These are phyloP conservation scores for Pseudoatta argentina DNA, from an alignment of 1,140 invertebrate genomes.

Conservation along the genomic window DNA sequence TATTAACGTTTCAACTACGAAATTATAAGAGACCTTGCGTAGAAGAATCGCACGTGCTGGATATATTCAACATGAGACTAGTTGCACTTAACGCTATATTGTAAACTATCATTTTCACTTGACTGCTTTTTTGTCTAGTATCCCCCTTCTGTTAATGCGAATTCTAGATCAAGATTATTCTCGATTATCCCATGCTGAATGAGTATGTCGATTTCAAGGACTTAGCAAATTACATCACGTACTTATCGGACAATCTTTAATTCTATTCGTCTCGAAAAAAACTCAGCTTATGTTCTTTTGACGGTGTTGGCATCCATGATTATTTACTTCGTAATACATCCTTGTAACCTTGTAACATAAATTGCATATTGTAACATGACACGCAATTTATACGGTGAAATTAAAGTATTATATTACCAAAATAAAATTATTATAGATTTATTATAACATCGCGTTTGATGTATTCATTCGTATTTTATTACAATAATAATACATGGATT, in stretches of 20 bases:
- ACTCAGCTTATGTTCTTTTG: neutral
- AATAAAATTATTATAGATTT: neutral
- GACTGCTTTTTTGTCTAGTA: neutral
- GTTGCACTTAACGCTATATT: slow-evolving; percentile 50
- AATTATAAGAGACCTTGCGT: slow-evolving; percentile 19
- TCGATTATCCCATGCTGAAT: slow-evolving; percentile 25
- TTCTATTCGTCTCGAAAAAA: neutral
- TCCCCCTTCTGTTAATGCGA: neutral
- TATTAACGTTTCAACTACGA: neutral
- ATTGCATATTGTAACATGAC: neutral
- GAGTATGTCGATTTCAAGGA: slow-evolving; percentile 46
- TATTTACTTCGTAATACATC: slow-evolving; percentile 2
- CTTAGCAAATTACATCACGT: neutral
- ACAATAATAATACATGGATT: neutral
- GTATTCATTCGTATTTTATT: neutral
- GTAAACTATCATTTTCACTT: slow-evolving; percentile 18
- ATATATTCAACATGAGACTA: slow-evolving; percentile 30
- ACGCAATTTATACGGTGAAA: neutral
- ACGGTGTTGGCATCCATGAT: neutral
- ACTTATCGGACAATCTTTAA: slow-evolving; percentile 2
- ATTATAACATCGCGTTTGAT: neutral
- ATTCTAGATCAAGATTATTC: slow-evolving; percentile 4
- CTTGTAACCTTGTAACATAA: neutral
- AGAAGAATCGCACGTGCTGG: neutral
- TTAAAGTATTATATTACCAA: slow-evolving; percentile 3